A percentile compares a stretch with the other conserved stretches of the same genome.
Evolutionary conservation across 2,888 invertebrate genomes (phyloP).

Genomic region (Leptinotarsa juncta): DNA sequence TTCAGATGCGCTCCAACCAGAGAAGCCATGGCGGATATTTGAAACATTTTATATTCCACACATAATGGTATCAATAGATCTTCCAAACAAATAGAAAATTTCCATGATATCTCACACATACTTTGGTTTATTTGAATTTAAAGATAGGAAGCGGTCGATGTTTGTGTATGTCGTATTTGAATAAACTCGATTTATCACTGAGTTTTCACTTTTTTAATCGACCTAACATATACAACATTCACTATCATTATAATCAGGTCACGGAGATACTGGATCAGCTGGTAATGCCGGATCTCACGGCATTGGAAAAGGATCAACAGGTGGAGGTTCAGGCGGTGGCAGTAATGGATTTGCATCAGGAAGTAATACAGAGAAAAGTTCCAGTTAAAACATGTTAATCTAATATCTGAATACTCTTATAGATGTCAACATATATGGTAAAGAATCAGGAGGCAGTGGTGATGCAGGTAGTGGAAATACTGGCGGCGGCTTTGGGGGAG

Average conservation of each 20-base stretch:
- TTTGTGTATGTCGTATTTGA: too few relatives aligned
- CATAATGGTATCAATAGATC: too few relatives aligned
- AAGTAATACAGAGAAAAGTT: background rate
- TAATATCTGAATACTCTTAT: background rate
- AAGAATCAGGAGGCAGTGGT: conserved; percentile 1
- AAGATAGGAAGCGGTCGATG: too few relatives aligned
- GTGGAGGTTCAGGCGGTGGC: conserved; percentile 27
- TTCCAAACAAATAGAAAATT: too few relatives aligned
- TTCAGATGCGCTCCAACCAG: too few relatives aligned
- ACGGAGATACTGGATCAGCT: background rate
- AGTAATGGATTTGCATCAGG: conserved; percentile 31
- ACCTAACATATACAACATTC: background rate
- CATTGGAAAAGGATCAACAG: conserved; percentile 28
- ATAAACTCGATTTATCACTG: too few relatives aligned
- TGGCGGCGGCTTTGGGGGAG: conserved; percentile 11
- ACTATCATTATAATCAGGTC: background rate
- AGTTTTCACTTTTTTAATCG: too few relatives aligned
- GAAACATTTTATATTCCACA: too few relatives aligned
- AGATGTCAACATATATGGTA: conserved; percentile 5
- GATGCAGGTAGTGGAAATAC: background rate
- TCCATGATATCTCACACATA: too few relatives aligned
- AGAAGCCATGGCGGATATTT: too few relatives aligned
- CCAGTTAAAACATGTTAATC: background rate
- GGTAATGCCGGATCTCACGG: background rate
- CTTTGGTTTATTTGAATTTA: too few relatives aligned